A percentile compares a stretch with the other conserved stretches of the same genome.
Conservation (phyloP, 2,113 vertebrate species). For the Cynopterus brachyotis region DNA sequence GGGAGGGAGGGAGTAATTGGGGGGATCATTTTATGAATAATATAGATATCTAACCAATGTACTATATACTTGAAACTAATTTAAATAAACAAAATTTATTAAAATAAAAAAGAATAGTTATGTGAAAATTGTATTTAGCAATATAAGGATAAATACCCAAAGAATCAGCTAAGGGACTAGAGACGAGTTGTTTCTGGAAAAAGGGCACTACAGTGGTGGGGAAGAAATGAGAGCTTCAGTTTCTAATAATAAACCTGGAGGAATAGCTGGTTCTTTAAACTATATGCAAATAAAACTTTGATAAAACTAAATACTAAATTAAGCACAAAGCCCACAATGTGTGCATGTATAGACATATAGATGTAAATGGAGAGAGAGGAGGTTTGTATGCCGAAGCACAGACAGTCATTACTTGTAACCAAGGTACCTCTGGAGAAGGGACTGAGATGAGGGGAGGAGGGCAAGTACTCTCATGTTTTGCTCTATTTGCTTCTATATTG, state of each 20-base stretch:
- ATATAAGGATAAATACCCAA: not conserved
- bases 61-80: too few relatives aligned
- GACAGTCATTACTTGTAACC: too few relatives aligned
- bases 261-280: not conserved
- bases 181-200: not conserved
- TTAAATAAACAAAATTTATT: too few relatives aligned
- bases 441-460: not conserved
- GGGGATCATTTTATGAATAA: too few relatives aligned
- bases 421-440: not conserved
- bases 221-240: not conserved
- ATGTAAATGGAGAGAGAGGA: not conserved
- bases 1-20: too few relatives aligned
- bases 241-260: not conserved
- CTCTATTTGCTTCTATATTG: not conserved
- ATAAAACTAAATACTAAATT: not conserved
- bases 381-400: rapidly evolving
- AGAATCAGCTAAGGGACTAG: not conserved
- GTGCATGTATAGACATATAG: rapidly evolving
- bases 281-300: not conserved
- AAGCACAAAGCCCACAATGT: not conserved
- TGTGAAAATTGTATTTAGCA: not conserved
- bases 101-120: too few relatives aligned
- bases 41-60: too few relatives aligned
- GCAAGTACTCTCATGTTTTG: not conserved
- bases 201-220: not conserved